Evolutionary conservation across 2,113 vertebrate genomes (phyloP).

Genomic region (Triplophysa rosa): DNA sequence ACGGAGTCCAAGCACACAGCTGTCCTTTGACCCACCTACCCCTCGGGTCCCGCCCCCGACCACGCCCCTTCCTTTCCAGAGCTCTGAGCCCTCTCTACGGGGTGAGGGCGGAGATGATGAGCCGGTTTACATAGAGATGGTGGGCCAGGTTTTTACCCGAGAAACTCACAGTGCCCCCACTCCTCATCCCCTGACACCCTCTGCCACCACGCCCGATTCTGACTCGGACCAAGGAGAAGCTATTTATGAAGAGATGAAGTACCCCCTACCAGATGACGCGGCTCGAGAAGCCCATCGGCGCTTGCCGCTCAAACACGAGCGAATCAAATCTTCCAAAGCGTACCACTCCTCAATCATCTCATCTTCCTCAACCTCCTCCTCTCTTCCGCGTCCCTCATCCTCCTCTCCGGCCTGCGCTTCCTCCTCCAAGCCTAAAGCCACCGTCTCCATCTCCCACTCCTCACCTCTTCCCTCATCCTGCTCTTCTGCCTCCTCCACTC

Average conservation of each 20-base stretch:
- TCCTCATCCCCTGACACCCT: constrained; percentile 71
- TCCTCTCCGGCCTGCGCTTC: constrained; percentile 64
- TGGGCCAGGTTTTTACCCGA: constrained; percentile 83
- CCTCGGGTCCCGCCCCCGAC: constrained; percentile 65
- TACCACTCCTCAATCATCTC: constrained; percentile 62
- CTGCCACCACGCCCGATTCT: constrained; percentile 78
- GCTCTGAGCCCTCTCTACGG: constrained; percentile 65
- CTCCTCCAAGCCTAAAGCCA: constrained; percentile 75
- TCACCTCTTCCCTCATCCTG: constrained; percentile 74
- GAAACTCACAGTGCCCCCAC: constrained; percentile 68
- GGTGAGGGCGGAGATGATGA: constrained; percentile 77
- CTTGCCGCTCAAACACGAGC: constrained; percentile 69
- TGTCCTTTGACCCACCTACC: constrained; percentile 77
- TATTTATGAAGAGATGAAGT: constrained; percentile 95
- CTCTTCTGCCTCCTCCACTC: constrained; percentile 70
- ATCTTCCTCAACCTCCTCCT: constrained; percentile 65
- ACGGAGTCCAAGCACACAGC: constrained; percentile 87
- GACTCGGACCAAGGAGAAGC: constrained; percentile 91
- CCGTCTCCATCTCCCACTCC: constrained; percentile 75
- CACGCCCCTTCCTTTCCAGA: constrained; percentile 69
- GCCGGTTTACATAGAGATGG: constrained; percentile 93
- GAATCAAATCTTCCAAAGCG: constrained; percentile 72
- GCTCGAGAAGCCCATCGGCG: constrained; percentile 64
- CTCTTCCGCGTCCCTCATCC: constrained; percentile 71
- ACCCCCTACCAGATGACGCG: constrained; percentile 77